These are phyloP conservation scores for Hypena proboscidalis DNA, from an alignment of 2,888 invertebrate genomes.

Conservation along the genomic window DNA sequence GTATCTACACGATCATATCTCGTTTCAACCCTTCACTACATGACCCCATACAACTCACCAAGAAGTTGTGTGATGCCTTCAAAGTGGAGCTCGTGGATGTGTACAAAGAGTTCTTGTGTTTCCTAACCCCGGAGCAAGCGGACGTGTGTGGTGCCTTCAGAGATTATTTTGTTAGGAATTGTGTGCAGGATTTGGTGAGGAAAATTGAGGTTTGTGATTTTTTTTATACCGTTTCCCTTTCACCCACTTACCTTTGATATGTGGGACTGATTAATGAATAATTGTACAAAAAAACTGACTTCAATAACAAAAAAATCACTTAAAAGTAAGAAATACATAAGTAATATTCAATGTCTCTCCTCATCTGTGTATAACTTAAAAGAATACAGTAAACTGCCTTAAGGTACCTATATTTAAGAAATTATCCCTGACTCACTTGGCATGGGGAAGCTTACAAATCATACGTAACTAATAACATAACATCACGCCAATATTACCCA, in stretches of 20 bases:
- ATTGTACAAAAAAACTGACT: no score
- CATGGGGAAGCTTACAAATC: no score
- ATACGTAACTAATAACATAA: no score
- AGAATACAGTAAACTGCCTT: no score
- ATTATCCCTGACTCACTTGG: no score
- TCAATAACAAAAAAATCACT: no score
- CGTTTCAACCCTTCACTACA: conserved; percentile 51
- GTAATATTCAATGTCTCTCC: no score
- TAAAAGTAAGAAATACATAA: no score
- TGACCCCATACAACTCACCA: conserved; percentile 50
- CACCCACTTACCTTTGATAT: not conserved
- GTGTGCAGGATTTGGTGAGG: conserved; percentile 54
- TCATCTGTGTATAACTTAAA: no score
- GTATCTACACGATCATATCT: conserved; percentile 44
- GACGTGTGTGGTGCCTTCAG: conserved; percentile 57
- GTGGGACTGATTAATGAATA: no score
- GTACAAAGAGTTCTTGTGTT: conserved; percentile 67
- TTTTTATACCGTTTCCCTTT: not conserved
- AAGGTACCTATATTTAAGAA: no score
- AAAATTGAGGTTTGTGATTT: conserved; percentile 65
- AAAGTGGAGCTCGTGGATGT: conserved; percentile 56
- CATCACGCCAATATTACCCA: no score
- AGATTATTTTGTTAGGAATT: conserved; percentile 66
- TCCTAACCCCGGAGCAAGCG: conserved; percentile 70
- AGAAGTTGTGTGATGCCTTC: conserved; percentile 43